These are phyloP conservation scores for Chionomys nivalis DNA, from an alignment of 2,113 vertebrate species.

Conservation along the genomic window DNA sequence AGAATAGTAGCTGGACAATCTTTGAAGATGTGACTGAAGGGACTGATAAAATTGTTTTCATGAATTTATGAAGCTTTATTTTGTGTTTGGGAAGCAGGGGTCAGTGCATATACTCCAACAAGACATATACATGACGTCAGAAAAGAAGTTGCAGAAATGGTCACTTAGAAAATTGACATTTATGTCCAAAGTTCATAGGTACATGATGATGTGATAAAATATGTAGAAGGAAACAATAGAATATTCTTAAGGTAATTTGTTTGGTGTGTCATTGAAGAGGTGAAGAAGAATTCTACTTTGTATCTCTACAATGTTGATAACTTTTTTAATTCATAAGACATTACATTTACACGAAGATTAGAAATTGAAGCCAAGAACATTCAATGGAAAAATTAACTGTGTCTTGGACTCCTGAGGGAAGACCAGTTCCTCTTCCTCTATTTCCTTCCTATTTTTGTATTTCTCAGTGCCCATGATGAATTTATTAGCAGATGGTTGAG, in stretches of 20 bases:
- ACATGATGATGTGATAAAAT: background rate
- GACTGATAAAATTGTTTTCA: background rate
- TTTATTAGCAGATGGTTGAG: background rate
- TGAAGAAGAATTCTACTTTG: background rate
- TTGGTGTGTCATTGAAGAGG: too few relatives aligned
- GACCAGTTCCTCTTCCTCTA: background rate
- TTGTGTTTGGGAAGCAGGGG: background rate
- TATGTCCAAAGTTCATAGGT: background rate
- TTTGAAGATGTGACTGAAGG: background rate
- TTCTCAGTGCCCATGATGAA: background rate
- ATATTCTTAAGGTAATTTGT: background rate
- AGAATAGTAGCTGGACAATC: background rate
- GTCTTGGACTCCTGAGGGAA: background rate
- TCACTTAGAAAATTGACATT: too few relatives aligned
- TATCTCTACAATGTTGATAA: background rate
- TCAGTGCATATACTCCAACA: background rate
- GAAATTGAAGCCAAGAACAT: background rate
- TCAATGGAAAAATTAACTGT: background rate
- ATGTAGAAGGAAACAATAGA: background rate
- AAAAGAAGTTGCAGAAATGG: background rate
- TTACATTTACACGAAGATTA: background rate
- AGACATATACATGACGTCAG: background rate
- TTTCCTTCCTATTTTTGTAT: background rate
- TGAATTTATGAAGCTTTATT: background rate
- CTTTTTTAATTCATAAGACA: background rate